phyloP scores from a whole-genome alignment of 2,888 invertebrate genomes.

The Leucophora obtusa region DNA sequence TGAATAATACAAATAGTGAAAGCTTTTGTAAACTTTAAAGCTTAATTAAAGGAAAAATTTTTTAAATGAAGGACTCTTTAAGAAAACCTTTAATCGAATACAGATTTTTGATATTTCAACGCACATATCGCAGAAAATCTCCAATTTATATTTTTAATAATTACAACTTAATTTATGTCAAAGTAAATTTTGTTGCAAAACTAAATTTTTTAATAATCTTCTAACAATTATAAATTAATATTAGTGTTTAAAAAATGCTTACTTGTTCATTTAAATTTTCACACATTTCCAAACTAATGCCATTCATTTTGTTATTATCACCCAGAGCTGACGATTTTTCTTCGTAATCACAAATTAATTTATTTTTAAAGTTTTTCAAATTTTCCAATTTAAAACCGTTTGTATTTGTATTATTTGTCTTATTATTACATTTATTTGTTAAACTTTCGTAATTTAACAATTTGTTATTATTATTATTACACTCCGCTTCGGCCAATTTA shows the following conservation, averaged over 20 bases:
- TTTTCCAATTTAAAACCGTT: constrained; percentile 78
- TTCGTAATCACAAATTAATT: constrained; percentile 77
- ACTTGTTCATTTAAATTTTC: constrained; percentile 79
- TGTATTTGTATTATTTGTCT: constrained; percentile 76
- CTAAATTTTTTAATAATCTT: too few species aligned
- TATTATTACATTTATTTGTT: constrained; percentile 76
- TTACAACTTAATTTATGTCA: too few species aligned
- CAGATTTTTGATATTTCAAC: too few species aligned
- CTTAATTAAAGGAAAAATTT: too few species aligned
- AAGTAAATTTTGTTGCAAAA: too few species aligned
- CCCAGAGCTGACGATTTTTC: constrained; percentile 66
- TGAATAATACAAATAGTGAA: too few species aligned
- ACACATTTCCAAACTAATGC: constrained; percentile 77
- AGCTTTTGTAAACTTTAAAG: too few species aligned
- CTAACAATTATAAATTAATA: too few species aligned
- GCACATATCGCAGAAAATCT: too few species aligned
- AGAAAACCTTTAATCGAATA: too few species aligned
- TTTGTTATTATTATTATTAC: constrained; percentile 70
- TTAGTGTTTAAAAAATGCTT: constrained; percentile 64
- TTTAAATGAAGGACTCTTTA: too few species aligned
- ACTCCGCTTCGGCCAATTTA: constrained; percentile 69
- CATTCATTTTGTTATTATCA: constrained; percentile 75
- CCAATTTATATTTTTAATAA: too few species aligned
- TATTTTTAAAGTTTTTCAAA: constrained; percentile 78
- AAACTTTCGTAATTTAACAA: constrained; percentile 75